Conservation (phyloP, 2,113 vertebrate species). For the Cryptomyrus ogoouensis region DNA sequence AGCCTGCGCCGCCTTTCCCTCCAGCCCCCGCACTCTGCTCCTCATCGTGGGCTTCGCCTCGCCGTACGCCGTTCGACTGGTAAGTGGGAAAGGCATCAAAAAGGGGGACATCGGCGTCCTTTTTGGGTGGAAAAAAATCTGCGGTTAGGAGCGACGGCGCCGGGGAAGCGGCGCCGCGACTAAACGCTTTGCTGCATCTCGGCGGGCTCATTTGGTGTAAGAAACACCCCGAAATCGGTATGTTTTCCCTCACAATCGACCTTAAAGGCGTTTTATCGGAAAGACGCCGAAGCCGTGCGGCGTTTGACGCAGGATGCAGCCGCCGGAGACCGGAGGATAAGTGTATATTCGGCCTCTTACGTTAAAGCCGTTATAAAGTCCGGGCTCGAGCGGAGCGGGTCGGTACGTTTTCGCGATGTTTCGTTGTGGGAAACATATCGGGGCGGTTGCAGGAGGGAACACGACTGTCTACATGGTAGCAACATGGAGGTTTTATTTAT, state of each 20-base stretch:
- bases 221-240: not conserved
- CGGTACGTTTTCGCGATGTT: not conserved
- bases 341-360: not conserved
- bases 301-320: conserved; percentile 1
- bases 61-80: conserved; percentile 30
- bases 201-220: not conserved
- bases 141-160: not conserved
- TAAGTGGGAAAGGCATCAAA: conserved; percentile 29
- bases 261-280: not conserved
- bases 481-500: conserved; percentile 8
- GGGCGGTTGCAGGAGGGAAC: not conserved
- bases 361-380: not conserved
- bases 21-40: conserved; percentile 28
- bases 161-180: not conserved
- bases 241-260: not conserved
- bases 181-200: not conserved
- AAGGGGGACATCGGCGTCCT: not conserved
- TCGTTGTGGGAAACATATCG: not conserved
- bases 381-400: not conserved
- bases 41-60: conserved; percentile 36
- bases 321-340: not conserved
- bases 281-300: not conserved
- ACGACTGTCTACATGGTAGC: not conserved
- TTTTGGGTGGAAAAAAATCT: not conserved
- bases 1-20: conserved; percentile 50